phyloP scores from a whole-genome alignment of 2,797 vertebrate genomes.

The Rhyacichthys aspro region DNA sequence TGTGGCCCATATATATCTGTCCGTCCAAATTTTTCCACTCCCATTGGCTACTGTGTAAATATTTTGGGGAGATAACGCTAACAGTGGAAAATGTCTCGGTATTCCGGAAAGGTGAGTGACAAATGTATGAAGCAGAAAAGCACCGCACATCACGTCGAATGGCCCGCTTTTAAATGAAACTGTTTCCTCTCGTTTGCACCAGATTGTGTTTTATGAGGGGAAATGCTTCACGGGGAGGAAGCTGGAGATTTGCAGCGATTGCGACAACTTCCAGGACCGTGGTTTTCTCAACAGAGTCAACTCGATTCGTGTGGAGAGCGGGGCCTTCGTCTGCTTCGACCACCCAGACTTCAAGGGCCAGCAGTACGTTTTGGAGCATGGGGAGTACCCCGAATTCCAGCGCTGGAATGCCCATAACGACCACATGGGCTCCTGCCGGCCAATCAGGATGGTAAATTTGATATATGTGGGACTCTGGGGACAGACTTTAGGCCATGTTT shows the following conservation, averaged over 20 bases:
- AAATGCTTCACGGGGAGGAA: constrained; percentile 90
- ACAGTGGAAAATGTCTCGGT: constrained; percentile 85
- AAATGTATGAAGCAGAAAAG: constrained; percentile 21
- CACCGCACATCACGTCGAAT: background rate
- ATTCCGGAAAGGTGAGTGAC: constrained; percentile 91
- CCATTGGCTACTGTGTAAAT: constrained; percentile 63
- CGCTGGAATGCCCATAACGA: constrained; percentile 90
- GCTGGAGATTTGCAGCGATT: constrained; percentile 88
- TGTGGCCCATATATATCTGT: constrained; percentile 80
- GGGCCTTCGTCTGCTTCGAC: constrained; percentile 90
- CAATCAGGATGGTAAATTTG: constrained; percentile 84
- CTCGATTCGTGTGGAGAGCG: constrained; percentile 89
- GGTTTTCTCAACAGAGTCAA: constrained; percentile 92
- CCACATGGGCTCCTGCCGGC: constrained; percentile 91
- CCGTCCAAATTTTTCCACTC: constrained; percentile 63
- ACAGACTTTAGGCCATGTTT: constrained; percentile 4
- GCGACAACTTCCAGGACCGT: constrained; percentile 92
- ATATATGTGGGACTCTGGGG: constrained; percentile 31
- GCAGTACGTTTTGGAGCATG: constrained; percentile 91
- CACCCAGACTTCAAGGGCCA: constrained; percentile 92
- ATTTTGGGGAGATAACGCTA: constrained; percentile 57
- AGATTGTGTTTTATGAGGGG: constrained; percentile 93
- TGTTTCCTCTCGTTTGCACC: constrained; percentile 18
- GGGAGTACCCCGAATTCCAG: constrained; percentile 90
- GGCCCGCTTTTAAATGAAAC: background rate